A percentile compares a stretch with the other conserved stretches of the same genome.
phyloP scores from a whole-genome alignment of 2,888 invertebrate species.

The Eupeodes luniger region DNA sequence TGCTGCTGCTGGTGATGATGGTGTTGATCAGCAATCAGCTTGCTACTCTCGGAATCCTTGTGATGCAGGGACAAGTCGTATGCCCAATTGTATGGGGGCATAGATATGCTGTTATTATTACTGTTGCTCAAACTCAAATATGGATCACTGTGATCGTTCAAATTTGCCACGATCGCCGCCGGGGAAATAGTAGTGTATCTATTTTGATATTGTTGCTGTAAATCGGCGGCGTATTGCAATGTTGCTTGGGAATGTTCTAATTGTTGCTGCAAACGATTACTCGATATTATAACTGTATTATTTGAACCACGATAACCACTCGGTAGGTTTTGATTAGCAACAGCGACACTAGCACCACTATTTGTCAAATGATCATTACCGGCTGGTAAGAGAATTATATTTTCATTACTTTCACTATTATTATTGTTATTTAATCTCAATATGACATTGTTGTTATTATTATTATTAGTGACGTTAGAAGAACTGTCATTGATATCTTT shows the following conservation, averaged over 20 bases:
- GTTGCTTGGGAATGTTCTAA: conserved; percentile 75
- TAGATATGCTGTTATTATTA: conserved; percentile 78
- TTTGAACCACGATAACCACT: conserved; percentile 82
- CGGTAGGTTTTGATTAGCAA: conserved; percentile 77
- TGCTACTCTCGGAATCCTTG: conserved; percentile 77
- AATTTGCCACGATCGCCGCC: conserved; percentile 61
- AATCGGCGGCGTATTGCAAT: conserved; percentile 47
- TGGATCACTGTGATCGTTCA: conserved; percentile 77
- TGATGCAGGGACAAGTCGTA: conserved; percentile 79
- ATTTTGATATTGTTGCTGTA: conserved; percentile 62
- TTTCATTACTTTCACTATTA: conserved; percentile 69
- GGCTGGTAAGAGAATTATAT: conserved; percentile 67
- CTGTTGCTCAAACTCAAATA: conserved; percentile 79
- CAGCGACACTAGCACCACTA: conserved; percentile 13
- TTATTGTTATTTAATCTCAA: conserved; percentile 72
- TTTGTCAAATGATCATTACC: conserved; percentile 52
- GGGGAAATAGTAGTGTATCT: conserved; percentile 67
- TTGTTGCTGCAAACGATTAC: conserved; percentile 77
- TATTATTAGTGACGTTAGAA: conserved; percentile 60
- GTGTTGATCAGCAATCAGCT: conserved; percentile 37
- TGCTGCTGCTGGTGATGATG: conserved; percentile 15
- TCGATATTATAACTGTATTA: conserved; percentile 83
- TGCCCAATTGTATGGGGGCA: conserved; percentile 79
- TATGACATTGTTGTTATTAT: conserved; percentile 50
- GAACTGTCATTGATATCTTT: conserved; percentile 64